Base-by-base conservation (phyloP, 2,113 vertebrate species). In the Galeopterus variegatus region DNA sequence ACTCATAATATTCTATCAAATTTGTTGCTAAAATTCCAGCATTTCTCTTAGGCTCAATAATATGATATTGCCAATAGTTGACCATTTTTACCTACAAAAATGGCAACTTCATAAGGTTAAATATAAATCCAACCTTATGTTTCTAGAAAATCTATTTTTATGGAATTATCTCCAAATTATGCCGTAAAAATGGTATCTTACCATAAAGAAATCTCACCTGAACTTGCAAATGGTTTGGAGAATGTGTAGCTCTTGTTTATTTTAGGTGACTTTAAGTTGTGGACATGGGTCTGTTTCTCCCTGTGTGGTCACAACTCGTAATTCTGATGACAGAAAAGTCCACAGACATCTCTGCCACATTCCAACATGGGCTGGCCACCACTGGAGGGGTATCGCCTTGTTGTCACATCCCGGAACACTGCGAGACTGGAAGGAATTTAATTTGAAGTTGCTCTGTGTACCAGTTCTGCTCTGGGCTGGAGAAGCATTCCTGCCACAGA, bases 101-200 rank as follows among this genome's bases (percentile, higher is more conserved):
- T 84, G 85, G 33, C 31, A 54, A 23, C 82, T 85, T 88, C 58
- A 26, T 93, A 62, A 85, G 65, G 58, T 96, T 81, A 94, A 83
- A 72, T 83, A 1, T 41, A 89, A 94, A 69, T 77, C 76, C 72
- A 69, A 52, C 15, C 64, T 87, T 90, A 1, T 58, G 36, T 82
- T 95, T 90, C 9, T 79, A 95, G 64, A 90, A 90, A 85, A 81
- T 58, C 67, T 81, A 33, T 79, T 88, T 92, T 96, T 87, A 83
- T 36, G 45, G 54, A 72, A 36, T 93, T 67, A 93, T 91, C 92
- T 90, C 85, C 80, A 79, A 65, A 9, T 36, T 79, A 19, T n/a
- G 67, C 72, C 48, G 4, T 75, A 36, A 36, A 86, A 69, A 45
- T 15, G 60, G 19, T 31, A 12, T 86, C 75, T 88, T 81, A 76